Conservation (phyloP, 2,113 vertebrate species). For the Echinops telfairi region DNA sequence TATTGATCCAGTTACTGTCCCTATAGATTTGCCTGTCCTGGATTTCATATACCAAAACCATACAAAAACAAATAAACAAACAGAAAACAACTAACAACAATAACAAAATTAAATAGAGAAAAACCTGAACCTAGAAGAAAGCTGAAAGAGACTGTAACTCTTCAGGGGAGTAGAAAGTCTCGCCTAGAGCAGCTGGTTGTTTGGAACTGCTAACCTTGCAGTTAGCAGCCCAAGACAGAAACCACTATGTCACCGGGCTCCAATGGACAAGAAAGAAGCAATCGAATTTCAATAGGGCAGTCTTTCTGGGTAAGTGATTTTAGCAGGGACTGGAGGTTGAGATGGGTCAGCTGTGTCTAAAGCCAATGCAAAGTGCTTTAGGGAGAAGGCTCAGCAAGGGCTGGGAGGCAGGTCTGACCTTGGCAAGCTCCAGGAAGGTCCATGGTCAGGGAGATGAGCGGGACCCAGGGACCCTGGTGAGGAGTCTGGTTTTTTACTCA, state of each 20-base stretch:
- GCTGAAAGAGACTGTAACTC: too few relatives aligned
- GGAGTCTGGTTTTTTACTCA: neutral
- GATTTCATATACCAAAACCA: too few relatives aligned
- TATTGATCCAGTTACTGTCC: too few relatives aligned
- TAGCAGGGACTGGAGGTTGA: neutral
- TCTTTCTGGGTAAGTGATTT: conserved; percentile 14
- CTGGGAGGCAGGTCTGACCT: neutral
- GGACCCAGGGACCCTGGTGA: neutral
- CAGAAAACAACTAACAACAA: too few relatives aligned
- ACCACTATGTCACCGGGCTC: too few relatives aligned
- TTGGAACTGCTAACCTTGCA: neutral
- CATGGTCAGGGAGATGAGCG: neutral
- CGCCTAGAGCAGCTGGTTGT: neutral
- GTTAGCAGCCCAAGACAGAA: too few relatives aligned
- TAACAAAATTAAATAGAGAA: too few relatives aligned
- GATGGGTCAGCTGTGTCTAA: neutral
- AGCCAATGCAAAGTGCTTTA: neutral
- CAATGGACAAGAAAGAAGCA: too few relatives aligned
- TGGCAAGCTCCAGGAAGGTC: neutral
- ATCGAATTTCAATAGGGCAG: neutral
- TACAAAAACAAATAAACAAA: too few relatives aligned
- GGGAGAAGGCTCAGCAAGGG: neutral
- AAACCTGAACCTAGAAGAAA: too few relatives aligned
- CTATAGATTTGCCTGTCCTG: too few relatives aligned
- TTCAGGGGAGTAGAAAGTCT: neutral